Evolutionary conservation across 2,113 vertebrate genomes (phyloP), one percentile per base, ranked within the genome.

Genomic region (Urocolius indicus): DNA sequence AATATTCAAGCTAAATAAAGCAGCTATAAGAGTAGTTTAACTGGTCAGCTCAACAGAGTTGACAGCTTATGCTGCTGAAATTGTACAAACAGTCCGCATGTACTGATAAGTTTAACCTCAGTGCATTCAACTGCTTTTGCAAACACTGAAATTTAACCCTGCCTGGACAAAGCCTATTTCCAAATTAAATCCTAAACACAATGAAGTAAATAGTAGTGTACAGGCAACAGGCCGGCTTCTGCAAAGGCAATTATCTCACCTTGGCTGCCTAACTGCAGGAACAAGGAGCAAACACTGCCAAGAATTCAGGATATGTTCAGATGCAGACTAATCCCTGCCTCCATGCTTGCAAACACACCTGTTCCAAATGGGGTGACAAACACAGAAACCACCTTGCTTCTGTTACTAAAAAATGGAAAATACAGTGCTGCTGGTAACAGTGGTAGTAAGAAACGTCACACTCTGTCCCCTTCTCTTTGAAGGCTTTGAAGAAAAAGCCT

Each of bases 41-140:
- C 41, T 65, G 57, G 66, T 9, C 83, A 75, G 16, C 55, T 86
- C 59, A 87, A 27, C 3, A 11, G 18, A 20, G 34, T 63, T 66
- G 77, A 89, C 61, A 94, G 65, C 27, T 89, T 73, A 24, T 74
- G 66, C 52, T 73, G 38, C 66, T 89, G 89, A 89, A 86, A 89
- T 26, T 43, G 38, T 72, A 61, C 57, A 74, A 84, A 32, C 34
- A 74, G 73, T 29, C 45, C 90, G 27, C 38, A 94, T 80, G 36
- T 81, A 48, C 38, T 38, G 52, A 63, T 71, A 38, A 71, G 67
- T 87, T 96, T 88, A 94, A 80, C 30, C 79, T 73, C 43, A 63
- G 21, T 32, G 36, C 49, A 72, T 43, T 89, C 71, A 85, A 80
- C 62, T 90, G 76, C 51, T 85, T 89, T 91, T 59, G 51, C 48